Conservation (phyloP, 2,888 invertebrate species). For the Mythimna loreyi region DNA sequence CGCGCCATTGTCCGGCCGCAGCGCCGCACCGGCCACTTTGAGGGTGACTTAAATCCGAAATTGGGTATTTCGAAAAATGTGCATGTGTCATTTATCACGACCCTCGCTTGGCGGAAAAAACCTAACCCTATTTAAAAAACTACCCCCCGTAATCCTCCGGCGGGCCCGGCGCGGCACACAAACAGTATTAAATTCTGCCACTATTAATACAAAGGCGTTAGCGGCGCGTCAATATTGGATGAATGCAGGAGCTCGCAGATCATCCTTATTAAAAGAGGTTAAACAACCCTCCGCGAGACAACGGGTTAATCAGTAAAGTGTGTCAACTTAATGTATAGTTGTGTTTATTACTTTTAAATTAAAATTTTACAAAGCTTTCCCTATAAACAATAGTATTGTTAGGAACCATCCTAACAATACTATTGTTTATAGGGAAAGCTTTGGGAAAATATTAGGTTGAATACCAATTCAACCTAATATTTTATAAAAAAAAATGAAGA, state of each 20-base stretch:
- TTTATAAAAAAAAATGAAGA: background rate
- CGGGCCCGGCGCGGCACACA: conserved; percentile 85
- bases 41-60: conserved; percentile 91
- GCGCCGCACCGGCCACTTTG: conserved; percentile 88
- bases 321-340: conserved; percentile 41
- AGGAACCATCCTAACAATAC: no score
- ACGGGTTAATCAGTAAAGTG: conserved; percentile 58
- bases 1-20: conserved; percentile 83
- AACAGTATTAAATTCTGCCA: conserved; percentile 89
- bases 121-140: conserved; percentile 90
- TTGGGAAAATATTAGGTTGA: no score
- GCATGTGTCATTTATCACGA: conserved; percentile 92
- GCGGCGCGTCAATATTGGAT: conserved; percentile 88
- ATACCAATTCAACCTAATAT: no score
- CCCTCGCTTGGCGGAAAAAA: conserved; percentile 86
- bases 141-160: conserved; percentile 87
- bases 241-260: conserved; percentile 80
- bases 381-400: background rate
- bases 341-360: conserved; percentile 45
- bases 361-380: background rate
- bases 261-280: conserved; percentile 86
- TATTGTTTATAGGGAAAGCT: background rate
- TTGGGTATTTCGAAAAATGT: conserved; percentile 91
- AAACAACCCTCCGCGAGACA: conserved; percentile 67
- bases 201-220: conserved; percentile 86